Evolutionary conservation across 1,140 invertebrate genomes (phyloP), one percentile per base, ranked within the genome.

Genomic region (Formica exsecta): DNA sequence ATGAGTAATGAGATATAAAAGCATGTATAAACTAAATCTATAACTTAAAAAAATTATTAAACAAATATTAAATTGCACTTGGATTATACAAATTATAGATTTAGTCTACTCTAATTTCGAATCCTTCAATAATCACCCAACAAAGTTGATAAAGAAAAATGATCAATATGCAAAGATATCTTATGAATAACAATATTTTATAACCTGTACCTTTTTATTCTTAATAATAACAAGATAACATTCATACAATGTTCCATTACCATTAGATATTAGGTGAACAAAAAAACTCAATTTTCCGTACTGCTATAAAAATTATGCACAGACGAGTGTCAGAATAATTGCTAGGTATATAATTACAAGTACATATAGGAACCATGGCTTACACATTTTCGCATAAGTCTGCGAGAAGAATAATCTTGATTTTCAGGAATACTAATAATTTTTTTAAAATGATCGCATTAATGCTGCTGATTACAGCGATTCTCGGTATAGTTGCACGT

Each of bases 281-380:
- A 61, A 73, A 73, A 13, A 61, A 62, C 5, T 5, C 48, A 73
- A 73, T 71, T 59, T 68, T 19, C 5, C 32, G 2, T 59, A 16
- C 11, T n/a, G 38, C 48, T 48, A 25, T 83, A 61, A 83, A 71
- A 73, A 83, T 83, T 73, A 74, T 83, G 38, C 38, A 74, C 29
- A 54, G 25, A 83, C 68, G 68, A 74, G 79, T 11, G 57, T 36
- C 25, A 38, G 79, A 83, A 83, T 83, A 83, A 74, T 74, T 36
- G 1, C 6, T 25, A 22, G 8, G 48, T 51, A 36, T 61, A 73
- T 61, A 73, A 74, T 22, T 74, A 74, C 36, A 13, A 13, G 38
- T 61, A 51, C 44, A 61, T 80, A 71, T 83, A 74, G 2, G 62
- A n/a, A 16, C 25, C 44, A 32, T 13, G 6, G 6, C 51, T 51